Evolutionary conservation across 2,797 vertebrate species (phyloP).

Genomic region (Brachyrhaphis roseni): DNA sequence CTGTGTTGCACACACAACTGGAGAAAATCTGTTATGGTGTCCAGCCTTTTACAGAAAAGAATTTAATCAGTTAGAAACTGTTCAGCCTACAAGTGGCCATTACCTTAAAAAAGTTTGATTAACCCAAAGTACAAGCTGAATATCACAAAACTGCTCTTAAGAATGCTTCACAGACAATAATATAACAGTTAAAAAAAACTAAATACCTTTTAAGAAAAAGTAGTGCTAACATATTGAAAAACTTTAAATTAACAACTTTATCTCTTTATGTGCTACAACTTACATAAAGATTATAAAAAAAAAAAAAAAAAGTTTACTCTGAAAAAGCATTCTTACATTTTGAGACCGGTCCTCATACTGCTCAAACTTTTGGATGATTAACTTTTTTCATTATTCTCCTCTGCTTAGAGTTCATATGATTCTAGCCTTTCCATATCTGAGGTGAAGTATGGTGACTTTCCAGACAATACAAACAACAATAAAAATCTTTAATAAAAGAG

Average conservation of each 20-base stretch:
- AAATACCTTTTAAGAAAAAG: not conserved
- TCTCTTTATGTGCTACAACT: too few relatives aligned
- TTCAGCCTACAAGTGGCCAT: too few relatives aligned
- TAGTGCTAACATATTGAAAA: not conserved
- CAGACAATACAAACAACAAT: constrained; percentile 24
- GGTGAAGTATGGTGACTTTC: not conserved
- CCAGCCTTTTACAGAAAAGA: too few relatives aligned
- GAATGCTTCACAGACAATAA: too few relatives aligned
- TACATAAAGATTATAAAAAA: not conserved
- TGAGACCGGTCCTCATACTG: not conserved
- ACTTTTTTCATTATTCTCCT: not conserved
- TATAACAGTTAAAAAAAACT: too few relatives aligned
- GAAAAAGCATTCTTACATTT: not conserved
- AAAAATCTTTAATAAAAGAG: constrained; percentile 10
- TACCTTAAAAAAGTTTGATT: too few relatives aligned
- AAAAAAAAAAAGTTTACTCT: not conserved
- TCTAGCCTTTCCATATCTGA: not conserved
- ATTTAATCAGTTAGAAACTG: too few relatives aligned
- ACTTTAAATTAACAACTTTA: not conserved
- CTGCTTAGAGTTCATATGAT: not conserved
- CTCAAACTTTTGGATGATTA: not conserved
- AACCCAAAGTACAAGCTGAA: too few relatives aligned
- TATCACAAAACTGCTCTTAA: too few relatives aligned
- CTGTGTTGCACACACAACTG: too few relatives aligned
- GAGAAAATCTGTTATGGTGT: too few relatives aligned